Conservation (phyloP, 2,113 vertebrate genomes). For the Monarcha castaneiventris region DNA sequence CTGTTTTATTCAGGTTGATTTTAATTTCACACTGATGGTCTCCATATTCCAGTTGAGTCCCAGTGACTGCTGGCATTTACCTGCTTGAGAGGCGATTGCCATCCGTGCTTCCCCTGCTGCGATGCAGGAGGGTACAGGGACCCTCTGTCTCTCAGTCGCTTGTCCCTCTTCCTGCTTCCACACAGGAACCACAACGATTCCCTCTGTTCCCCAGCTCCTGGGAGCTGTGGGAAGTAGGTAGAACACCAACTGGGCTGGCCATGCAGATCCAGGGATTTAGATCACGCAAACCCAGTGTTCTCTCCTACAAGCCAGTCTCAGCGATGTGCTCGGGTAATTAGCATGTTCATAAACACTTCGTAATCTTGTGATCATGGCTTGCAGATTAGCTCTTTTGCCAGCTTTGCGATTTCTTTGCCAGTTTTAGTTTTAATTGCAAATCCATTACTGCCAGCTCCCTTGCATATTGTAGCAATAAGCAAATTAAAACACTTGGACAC, state of each 20-base stretch:
- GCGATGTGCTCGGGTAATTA: slow-evolving; percentile 53
- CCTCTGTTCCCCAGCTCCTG: not conserved
- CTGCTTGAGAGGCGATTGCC: not conserved
- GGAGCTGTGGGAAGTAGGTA: not conserved
- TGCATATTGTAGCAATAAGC: slow-evolving; percentile 66
- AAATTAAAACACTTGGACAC: slow-evolving; percentile 69
- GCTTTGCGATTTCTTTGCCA: slow-evolving; percentile 68
- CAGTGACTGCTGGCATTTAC: not conserved
- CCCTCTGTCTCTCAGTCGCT: not conserved
- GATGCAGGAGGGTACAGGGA: not conserved
- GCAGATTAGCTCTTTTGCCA: slow-evolving; percentile 69
- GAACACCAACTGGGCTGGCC: not conserved
- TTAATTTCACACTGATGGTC: not conserved
- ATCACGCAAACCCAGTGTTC: not conserved
- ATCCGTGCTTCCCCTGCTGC: not conserved
- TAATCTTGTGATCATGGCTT: slow-evolving; percentile 71
- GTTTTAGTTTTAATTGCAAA: slow-evolving; percentile 72
- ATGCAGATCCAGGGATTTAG: not conserved
- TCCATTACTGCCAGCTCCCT: slow-evolving; percentile 67
- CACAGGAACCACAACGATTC: rapidly evolving
- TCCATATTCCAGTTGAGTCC: not conserved
- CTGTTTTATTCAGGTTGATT: not conserved
- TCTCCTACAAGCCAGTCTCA: slow-evolving; percentile 49
- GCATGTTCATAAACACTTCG: slow-evolving; percentile 65
- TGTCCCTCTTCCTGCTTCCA: not conserved